A percentile compares a stretch with the other conserved stretches of the same genome.
Evolutionary conservation across 2,797 vertebrate species (phyloP).

Genomic region (Dipus sagitta): DNA sequence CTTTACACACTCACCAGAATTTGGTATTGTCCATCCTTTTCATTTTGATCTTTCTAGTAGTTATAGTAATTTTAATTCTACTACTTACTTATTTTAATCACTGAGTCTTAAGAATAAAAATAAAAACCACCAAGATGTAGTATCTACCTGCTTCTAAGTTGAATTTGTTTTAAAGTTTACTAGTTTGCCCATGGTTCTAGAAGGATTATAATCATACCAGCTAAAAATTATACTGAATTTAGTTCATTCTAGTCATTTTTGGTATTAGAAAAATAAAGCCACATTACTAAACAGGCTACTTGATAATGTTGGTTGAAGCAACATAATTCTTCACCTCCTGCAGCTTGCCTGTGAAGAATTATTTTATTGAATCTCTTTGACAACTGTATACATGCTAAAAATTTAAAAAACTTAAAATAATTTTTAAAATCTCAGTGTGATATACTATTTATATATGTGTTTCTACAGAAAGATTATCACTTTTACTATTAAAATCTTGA

Average conservation of each 20-base stretch:
- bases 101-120: slow-evolving; percentile 69
- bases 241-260: slow-evolving; percentile 37
- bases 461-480: slow-evolving; percentile 49
- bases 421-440: slow-evolving; percentile 11
- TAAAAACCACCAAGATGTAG: slow-evolving; percentile 27
- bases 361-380: slow-evolving; percentile 45
- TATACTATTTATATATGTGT: slow-evolving; percentile 1
- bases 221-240: slow-evolving; percentile 22
- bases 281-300: not conserved
- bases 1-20: not conserved
- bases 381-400: not conserved
- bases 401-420: not conserved
- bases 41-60: slow-evolving; percentile 49
- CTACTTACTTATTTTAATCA: slow-evolving; percentile 24
- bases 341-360: slow-evolving; percentile 31
- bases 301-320: slow-evolving; percentile 7
- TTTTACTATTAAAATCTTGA: slow-evolving; percentile 31
- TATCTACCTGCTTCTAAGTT: slow-evolving; percentile 2
- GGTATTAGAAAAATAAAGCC: slow-evolving; percentile 22
- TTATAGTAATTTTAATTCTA: not conserved
- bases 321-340: not conserved
- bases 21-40: slow-evolving; percentile 39
- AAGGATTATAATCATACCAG: slow-evolving; percentile 31
- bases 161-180: slow-evolving; percentile 45
- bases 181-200: slow-evolving; percentile 41